Base-by-base conservation (phyloP, 1,140 invertebrate species). In the Apis florea region DNA sequence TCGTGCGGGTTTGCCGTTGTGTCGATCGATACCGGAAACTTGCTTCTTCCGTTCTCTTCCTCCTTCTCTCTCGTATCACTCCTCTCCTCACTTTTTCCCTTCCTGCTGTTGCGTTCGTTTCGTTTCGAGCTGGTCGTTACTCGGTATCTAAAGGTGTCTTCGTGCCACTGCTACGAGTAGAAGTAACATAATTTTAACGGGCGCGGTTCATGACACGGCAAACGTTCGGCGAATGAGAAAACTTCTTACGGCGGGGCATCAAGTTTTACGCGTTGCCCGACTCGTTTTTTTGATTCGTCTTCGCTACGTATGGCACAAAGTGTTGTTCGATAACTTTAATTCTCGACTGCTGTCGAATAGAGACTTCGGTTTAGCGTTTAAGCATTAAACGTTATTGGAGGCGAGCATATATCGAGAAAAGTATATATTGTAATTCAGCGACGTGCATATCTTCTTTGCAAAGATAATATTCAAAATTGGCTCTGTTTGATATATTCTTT, bases 21-120 rank as follows among this genome's bases (percentile, higher is more conserved):
- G 4, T 58, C 71, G 79, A 74, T 80, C 79, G 63, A 80, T 80
- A 58, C 51, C 24, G 40, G 53, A 49, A 66, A 73, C 71, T 15
- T 40, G 24, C 11, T 51, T 54, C 26, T 40, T 73, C 19, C 49
- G 10, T 19, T 51, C 31, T 12, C 1, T 51, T n/a, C n/a, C 1
- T 12, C 6, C 0, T 47, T 67, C 11, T 10, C 11, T 47, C 8
- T 21, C 12, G 0, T 9, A 8, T 47, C 15, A 47, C 8, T n/a
- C 13, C 31, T 66, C 13, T 11, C 2, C 15, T 76, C 19, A 51
- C 26, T 54, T 9, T 17, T 47, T 81, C 15, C 26, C 40, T 40
- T 11, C 0, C 31, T 4, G 17, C 8, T 26, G 51, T 24, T 31
- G 12, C 13, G 3, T n/a, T 21, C 11, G 51, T 53, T 69, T 9